Base-by-base conservation (phyloP, 1,140 invertebrate genomes). In the Epicauta chinensis region DNA sequence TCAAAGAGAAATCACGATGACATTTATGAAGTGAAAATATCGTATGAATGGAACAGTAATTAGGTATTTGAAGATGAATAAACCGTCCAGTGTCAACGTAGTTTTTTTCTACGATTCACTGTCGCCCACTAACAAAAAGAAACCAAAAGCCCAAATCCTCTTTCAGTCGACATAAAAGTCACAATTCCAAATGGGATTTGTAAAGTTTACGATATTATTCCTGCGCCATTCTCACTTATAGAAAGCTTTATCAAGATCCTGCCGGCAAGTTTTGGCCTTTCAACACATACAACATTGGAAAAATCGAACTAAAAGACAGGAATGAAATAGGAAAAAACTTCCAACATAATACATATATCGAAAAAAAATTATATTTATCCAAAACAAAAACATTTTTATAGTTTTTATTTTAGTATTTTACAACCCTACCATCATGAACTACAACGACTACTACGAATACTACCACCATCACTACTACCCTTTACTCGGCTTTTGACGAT, bases 161-260 rank as follows among this genome's bases (percentile, higher is more conserved):
- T 70, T 68, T 67, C 61, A 66, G 63, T 48, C 53, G 54, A 67
- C 68, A 69, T 70, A 70, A 70, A 70, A 70, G 68, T 70, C 68
- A 70, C 68, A 70, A 69, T 70, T 69, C 68, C 63, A 64, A 69
- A 67, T 68, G 68, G 68, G 66, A 70, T 70, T 70, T 69, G 68
- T 64, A 65, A 68, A 70, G 62, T 70, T 70, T 70, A 70, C 66
- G 68, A 69, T 68, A 69, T 70, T 70, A 70, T 70, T 70, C 68
- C 56, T 59, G 61, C 60, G 64, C 66, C 60, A 63, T 68, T 68
- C 63, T 67, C 67, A 67, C 66, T 69, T 69, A 69, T 69, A 68
- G 67, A 64, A 64, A 56, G 59, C 57, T 64, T 64, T 69, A 69
- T 69, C 67, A 67, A 67, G 67, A 69, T 68, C 53, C 62, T 23